Evolutionary conservation across 2,888 invertebrate genomes (phyloP).

Genomic region (Brachynemurus nebulosus): DNA sequence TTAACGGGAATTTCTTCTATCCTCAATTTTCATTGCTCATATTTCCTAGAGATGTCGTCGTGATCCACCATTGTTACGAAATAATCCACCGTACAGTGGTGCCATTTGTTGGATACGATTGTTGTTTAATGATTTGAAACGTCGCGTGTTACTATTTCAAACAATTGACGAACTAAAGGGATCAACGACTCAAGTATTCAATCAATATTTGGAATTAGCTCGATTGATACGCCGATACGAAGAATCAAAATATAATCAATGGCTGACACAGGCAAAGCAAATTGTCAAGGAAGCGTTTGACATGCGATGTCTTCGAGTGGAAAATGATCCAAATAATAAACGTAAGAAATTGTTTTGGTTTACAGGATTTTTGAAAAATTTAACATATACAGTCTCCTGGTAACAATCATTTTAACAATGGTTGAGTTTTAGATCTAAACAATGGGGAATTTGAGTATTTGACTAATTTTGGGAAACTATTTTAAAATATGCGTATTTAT

Average conservation of each 20-base stretch:
- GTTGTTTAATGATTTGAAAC: constrained; percentile 64
- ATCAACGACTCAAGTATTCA: constrained; percentile 62
- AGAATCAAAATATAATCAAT: constrained; percentile 54
- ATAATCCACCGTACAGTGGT: constrained; percentile 70
- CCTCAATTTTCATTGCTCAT: constrained; percentile 6
- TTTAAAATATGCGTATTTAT: no score
- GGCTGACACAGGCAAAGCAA: constrained; percentile 47
- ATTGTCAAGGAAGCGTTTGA: constrained; percentile 54
- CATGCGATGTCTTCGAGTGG: constrained; percentile 49
- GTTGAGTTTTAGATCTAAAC: no score
- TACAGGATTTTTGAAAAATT: no score
- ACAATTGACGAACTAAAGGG: constrained; percentile 58
- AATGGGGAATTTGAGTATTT: no score
- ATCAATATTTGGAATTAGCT: constrained; percentile 63
- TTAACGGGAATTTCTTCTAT: background rate
- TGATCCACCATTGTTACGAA: constrained; percentile 54
- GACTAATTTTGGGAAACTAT: no score
- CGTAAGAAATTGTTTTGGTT: constrained; percentile 9
- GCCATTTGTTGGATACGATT: constrained; percentile 76
- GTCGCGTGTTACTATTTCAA: constrained; percentile 65
- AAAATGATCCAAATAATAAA: constrained; percentile 25
- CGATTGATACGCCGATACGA: constrained; percentile 65
- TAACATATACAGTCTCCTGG: no score
- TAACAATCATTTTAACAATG: no score
- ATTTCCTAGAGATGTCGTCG: constrained; percentile 50